Evolutionary conservation across 2,113 vertebrate species (phyloP), one percentile per base, ranked within the genome.

Genomic region (Regulus satrapa): DNA sequence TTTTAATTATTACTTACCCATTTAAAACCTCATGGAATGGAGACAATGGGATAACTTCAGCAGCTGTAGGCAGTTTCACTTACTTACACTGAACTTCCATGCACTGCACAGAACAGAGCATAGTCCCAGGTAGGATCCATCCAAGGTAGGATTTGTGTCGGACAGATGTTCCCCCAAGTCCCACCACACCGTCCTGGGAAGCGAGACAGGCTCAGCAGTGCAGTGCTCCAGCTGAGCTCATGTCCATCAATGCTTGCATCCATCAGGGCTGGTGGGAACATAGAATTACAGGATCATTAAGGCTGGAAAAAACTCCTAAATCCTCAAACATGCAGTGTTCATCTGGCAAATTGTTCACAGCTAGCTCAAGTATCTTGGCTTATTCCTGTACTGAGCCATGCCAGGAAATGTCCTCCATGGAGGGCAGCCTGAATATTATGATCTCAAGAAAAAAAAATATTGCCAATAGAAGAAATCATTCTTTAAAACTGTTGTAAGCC

Each of bases 361-460:
- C 32, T 58, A 66, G 38, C n/a, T 43, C 10, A 1, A 54, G 5
- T 58, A 16, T 9, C 48, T 77, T 56, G 34, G 21, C 31, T 38
- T 56, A 20, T 16, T 3, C 3, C n/a, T 4, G 0, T 26, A 64
- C 25, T 12, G 2, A 9, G n/a, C 41, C 29, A 6, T 18, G 34
- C 55, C 38, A 28, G 59, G 32, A 63, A 75, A 34, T 10, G 38
- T 2, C 32, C 18, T 61, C 34, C 9, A 4, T 13, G 34, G 56
- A 73, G 36, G 43, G 29, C 45, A 77, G 59, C 34, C 32, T 58
- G 34, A 69, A 71, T 32, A 46, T 58, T 29, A 56, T 15, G 6
- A 51, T 32, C 7, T 31, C 54, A 58, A 34, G 18, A 63, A 23
- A 75, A 75, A 58, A 73, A 51, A 54, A 18, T 18, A 51, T 8